Evolutionary conservation across 2,888 invertebrate species (phyloP).

Genomic region (Hirudinaria manillensis): DNA sequence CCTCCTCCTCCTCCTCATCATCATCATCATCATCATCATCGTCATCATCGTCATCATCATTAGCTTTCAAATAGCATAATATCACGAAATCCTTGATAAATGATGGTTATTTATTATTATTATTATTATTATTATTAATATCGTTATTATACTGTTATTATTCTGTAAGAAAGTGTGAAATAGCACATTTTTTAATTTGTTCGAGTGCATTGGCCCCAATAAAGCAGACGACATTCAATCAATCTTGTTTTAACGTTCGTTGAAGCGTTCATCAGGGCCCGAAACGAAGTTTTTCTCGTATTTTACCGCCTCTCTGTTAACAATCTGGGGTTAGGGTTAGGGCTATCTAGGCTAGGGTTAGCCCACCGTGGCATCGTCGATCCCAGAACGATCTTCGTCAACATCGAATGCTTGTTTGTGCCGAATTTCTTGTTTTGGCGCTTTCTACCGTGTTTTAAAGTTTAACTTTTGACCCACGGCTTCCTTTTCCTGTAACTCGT

Average conservation of each 20-base stretch:
- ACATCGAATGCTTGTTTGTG: too few relatives aligned
- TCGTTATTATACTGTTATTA: not conserved
- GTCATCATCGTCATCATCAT: not conserved
- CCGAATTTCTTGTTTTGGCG: not conserved
- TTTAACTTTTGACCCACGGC: not conserved
- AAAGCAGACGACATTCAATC: too few relatives aligned
- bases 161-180: not conserved
- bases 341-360: too few relatives aligned
- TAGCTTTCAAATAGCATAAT: not conserved
- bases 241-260: too few relatives aligned
- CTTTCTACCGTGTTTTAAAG: not conserved
- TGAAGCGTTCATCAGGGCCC: too few relatives aligned
- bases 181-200: not conserved
- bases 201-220: too few relatives aligned
- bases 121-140: not conserved
- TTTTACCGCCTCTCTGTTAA: too few relatives aligned
- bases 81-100: not conserved
- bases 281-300: too few relatives aligned
- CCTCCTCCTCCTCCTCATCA: not conserved
- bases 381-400: too few relatives aligned
- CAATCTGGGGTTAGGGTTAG: too few relatives aligned
- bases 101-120: not conserved
- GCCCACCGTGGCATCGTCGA: too few relatives aligned
- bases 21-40: constrained; percentile 11
- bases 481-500: not conserved